Evolutionary conservation across 2,797 vertebrate genomes (phyloP).

Genomic region (Carduelis carduelis): DNA sequence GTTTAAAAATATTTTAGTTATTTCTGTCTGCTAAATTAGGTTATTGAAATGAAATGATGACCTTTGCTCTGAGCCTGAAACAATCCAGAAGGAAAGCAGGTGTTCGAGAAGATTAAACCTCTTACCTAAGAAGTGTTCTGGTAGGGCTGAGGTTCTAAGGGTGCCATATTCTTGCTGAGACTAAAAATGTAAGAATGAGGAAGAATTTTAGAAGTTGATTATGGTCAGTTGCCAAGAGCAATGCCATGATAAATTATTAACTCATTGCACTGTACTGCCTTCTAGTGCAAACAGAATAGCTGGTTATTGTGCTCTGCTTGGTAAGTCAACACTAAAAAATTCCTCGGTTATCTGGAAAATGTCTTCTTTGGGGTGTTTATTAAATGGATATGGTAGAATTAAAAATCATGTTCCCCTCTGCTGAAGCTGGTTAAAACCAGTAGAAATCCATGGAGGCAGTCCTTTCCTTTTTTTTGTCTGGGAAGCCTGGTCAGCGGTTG

Average conservation of each 20-base stretch:
- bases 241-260: constrained; percentile 57
- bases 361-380: constrained; percentile 26
- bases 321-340: constrained; percentile 63
- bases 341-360: constrained; percentile 57
- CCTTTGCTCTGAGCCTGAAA: constrained; percentile 19
- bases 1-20: constrained; percentile 19
- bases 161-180: not conserved
- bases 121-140: not conserved
- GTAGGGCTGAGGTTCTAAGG: not conserved
- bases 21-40: not conserved
- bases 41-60: constrained; percentile 19
- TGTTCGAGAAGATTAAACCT: not conserved
- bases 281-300: constrained; percentile 32
- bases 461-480: not conserved
- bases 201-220: constrained; percentile 35
- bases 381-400: not conserved
- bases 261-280: constrained; percentile 56
- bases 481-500: not conserved
- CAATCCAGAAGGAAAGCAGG: not conserved
- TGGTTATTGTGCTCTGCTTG: constrained; percentile 53
- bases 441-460: rapidly evolving
- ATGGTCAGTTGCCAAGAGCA: constrained; percentile 40
- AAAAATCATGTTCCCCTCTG: not conserved
- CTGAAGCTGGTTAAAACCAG: not conserved
- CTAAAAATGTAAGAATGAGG: constrained; percentile 13